Percentiles rank a stretch among this genome's conserved stretches.
phyloP scores from a whole-genome alignment of 1,140 invertebrate genomes.

The Bilobella aurantiaca region DNA sequence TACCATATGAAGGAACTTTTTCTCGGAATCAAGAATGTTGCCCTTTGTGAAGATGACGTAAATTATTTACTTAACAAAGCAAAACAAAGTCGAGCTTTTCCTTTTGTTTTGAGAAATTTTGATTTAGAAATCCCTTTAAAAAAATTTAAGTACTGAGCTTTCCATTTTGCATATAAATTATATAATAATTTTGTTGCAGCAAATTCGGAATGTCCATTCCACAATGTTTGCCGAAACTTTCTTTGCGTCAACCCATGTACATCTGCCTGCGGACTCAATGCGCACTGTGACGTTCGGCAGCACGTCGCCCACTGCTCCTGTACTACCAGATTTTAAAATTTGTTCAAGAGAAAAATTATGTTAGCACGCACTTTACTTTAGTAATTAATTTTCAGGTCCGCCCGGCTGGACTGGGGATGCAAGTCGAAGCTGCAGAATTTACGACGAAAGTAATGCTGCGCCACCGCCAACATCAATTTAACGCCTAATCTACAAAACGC shows the following conservation, averaged over 20 bases:
- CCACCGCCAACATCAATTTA: background rate
- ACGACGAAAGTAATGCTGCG: slow-evolving; percentile 48
- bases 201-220: slow-evolving; percentile 42
- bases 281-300: slow-evolving; percentile 42
- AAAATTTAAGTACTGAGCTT: background rate
- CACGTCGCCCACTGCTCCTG: slow-evolving; percentile 39
- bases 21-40: too few relatives aligned
- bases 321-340: background rate
- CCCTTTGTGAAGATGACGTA: too few relatives aligned
- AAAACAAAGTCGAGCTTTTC: too few relatives aligned
- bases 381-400: slow-evolving; percentile 33
- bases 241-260: slow-evolving; percentile 43
- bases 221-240: slow-evolving; percentile 43
- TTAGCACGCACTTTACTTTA: too few relatives aligned
- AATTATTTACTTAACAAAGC: too few relatives aligned
- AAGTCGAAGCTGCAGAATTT: slow-evolving; percentile 48
- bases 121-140: background rate
- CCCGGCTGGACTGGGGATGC: slow-evolving; percentile 45
- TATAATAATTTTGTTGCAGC: slow-evolving; percentile 32
- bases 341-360: too few relatives aligned
- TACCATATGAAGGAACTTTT: background rate
- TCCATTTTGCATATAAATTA: background rate
- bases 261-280: slow-evolving; percentile 42
- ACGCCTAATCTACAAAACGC: background rate
- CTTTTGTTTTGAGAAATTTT: background rate